Conservation (phyloP, 2,113 vertebrate genomes). For the Eira barbara region DNA sequence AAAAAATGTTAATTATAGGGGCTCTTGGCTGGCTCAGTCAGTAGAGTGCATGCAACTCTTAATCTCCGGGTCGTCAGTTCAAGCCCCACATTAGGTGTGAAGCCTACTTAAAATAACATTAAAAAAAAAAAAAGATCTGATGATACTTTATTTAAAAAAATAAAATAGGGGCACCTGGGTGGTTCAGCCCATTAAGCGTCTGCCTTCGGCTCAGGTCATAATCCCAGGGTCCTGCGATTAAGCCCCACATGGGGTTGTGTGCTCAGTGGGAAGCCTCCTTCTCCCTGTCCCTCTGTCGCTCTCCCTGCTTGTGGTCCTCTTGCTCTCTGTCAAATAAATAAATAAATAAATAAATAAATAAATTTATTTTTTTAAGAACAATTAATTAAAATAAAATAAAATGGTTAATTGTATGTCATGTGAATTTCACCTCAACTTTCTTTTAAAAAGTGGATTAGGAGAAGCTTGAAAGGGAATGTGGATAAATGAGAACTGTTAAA, state of each 20-base stretch:
- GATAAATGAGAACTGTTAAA: slow-evolving; percentile 16
- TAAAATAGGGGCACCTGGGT: not conserved
- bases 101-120: too few species aligned
- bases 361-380: not conserved
- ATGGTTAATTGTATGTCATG: not conserved
- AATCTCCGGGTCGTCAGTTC: too few species aligned
- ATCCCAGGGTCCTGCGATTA: not conserved
- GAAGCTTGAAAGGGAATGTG: not conserved
- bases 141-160: too few species aligned
- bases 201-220: not conserved
- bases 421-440: not conserved
- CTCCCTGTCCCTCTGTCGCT: not conserved
- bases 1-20: too few species aligned
- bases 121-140: too few species aligned
- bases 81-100: too few species aligned
- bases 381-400: not conserved
- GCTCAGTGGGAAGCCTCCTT: not conserved
- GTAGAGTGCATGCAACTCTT: too few species aligned
- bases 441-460: not conserved
- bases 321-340: not conserved
- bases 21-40: too few species aligned
- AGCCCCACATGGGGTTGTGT: not conserved
- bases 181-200: not conserved
- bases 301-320: not conserved
- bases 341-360: not conserved